phyloP scores from a whole-genome alignment of 2,888 invertebrate genomes.

The Miltochrista miniata region DNA sequence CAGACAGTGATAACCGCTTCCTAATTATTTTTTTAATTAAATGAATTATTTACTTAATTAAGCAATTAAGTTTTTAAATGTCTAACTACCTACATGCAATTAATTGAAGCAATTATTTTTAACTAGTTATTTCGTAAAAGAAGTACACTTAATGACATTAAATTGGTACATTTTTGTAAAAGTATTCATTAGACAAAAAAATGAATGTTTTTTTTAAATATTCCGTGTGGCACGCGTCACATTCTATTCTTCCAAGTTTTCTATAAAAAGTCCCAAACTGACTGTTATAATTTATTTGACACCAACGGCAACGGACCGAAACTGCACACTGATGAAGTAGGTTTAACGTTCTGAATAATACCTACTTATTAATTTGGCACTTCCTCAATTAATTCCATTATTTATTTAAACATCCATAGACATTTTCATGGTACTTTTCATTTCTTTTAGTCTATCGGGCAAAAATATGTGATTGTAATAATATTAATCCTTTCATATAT shows the following conservation, averaged over 20 bases:
- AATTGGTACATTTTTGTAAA: no score
- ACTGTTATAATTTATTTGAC: background rate
- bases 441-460: background rate
- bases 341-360: constrained; percentile 12
- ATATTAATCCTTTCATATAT: background rate
- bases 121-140: no score
- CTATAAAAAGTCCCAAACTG: background rate
- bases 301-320: constrained; percentile 1
- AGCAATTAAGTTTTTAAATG: no score
- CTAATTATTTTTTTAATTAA: no score
- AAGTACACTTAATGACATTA: no score
- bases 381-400: constrained; percentile 35
- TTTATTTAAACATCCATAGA: constrained; percentile 14
- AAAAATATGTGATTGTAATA: background rate
- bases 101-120: no score
- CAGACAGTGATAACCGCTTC: no score
- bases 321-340: background rate
- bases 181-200: no score
- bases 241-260: background rate
- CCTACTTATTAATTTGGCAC: constrained; percentile 24
- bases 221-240: background rate
- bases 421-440: background rate
- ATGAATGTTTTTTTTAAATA: no score
- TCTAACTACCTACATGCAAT: no score
- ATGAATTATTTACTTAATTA: no score